Conservation (phyloP, 2,113 vertebrate species). For the Stigmatopora nigra region DNA sequence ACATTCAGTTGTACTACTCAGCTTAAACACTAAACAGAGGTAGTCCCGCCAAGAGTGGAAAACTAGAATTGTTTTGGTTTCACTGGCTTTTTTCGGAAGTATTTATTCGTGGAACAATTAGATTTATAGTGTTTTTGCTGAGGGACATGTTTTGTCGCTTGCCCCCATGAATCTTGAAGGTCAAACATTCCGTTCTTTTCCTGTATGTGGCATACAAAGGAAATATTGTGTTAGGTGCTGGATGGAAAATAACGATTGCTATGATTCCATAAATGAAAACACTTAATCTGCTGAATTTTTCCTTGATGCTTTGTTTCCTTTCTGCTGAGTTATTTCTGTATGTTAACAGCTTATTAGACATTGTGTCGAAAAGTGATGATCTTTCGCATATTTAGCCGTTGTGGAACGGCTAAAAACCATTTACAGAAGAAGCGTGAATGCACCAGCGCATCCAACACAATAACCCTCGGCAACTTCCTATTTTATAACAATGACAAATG, state of each 20-base stretch:
- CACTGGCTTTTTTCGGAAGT: too few species aligned
- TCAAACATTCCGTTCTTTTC: neutral
- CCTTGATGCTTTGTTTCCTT: neutral
- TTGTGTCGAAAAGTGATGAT: neutral
- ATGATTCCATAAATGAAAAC: neutral
- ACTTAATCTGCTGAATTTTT: neutral
- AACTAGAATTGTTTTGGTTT: too few species aligned
- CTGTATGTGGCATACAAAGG: neutral
- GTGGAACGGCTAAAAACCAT: neutral
- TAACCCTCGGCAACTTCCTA: neutral
- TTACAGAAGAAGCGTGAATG: neutral
- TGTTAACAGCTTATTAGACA: neutral
- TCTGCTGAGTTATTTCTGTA: neutral
- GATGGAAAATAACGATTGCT: neutral
- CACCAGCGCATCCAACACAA: neutral
- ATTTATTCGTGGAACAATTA: too few species aligned
- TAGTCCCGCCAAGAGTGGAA: too few species aligned
- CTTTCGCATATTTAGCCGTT: neutral
- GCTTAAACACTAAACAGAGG: too few species aligned
- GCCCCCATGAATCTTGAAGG: too few species aligned
- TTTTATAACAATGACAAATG: neutral
- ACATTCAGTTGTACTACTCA: too few species aligned
- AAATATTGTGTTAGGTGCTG: neutral
- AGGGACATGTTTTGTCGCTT: too few species aligned
- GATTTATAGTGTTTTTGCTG: too few species aligned